phyloP scores from a whole-genome alignment of 2,888 invertebrate species.

The Lepas anatifera region DNA sequence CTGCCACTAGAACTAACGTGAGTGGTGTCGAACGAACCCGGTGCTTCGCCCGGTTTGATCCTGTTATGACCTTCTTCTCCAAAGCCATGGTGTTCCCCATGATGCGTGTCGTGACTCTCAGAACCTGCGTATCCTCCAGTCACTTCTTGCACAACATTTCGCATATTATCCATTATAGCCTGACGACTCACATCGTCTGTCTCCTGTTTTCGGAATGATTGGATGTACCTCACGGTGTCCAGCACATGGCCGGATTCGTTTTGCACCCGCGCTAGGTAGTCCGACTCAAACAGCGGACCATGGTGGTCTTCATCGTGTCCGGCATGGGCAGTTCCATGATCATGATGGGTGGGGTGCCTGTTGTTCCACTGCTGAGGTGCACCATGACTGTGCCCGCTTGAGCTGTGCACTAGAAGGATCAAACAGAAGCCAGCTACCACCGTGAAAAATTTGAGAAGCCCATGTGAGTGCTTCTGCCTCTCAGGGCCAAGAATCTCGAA shows the following conservation, averaged over 20 bases:
- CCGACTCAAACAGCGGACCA: conserved; percentile 29
- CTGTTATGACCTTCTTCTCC: too few species aligned
- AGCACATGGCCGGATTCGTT: background rate
- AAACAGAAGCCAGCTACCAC: conserved; percentile 22
- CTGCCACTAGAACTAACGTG: too few species aligned
- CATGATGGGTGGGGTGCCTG: conserved; percentile 20
- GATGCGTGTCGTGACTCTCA: background rate
- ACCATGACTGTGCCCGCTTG: conserved; percentile 27
- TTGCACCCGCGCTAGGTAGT: conserved; percentile 33
- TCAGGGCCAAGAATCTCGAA: conserved; percentile 49
- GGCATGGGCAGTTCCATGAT: conserved; percentile 23
- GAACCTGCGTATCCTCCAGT: too few species aligned
- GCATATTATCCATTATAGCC: background rate
- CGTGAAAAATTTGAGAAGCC: conserved; percentile 20
- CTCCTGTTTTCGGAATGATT: background rate
- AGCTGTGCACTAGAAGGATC: conserved; percentile 23
- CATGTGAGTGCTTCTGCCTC: conserved; percentile 17
- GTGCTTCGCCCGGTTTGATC: too few species aligned
- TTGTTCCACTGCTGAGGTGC: conserved; percentile 16
- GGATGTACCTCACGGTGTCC: background rate
- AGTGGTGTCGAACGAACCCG: too few species aligned
- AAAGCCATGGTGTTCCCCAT: background rate
- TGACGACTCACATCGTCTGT: background rate
- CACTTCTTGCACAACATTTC: background rate
- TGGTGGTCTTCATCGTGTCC: conserved; percentile 18